Evolutionary conservation across 1,140 invertebrate species (phyloP), one percentile per base, ranked within the genome.

Genomic region (Maconellicoccus hirsutus): DNA sequence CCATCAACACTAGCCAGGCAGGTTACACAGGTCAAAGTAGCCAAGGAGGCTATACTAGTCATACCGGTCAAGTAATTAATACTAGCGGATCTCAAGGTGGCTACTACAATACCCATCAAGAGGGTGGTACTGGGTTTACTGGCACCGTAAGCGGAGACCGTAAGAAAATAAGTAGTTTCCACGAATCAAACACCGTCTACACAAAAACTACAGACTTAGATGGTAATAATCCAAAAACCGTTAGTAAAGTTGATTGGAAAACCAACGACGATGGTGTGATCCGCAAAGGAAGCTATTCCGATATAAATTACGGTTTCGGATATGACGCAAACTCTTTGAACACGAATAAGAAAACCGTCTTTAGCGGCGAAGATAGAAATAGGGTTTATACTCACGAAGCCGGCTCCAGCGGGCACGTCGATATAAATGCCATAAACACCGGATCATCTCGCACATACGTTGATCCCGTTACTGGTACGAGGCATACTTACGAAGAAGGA

Each of bases 211-310:
- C 75, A 22, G 74, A 75, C 7, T 77, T 75, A 74, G 75, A 73
- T 70, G 70, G 27, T 21, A 1, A 71, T 72, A 10, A 70, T 69
- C 74, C 74, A 0, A 73, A 73, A 10, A 76, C 75, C 21, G 70
- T 70, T 33, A 39, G 70, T 1, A 19, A 29, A 8, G 42, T 73
- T 16, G 71, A 69, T 1, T 77, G 75, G 75, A 74, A 71, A 14
- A 73, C 73, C 12, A 75, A 77, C 63, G 71, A 76, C 33, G 70
- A 77, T 63, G 76, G 76, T 23, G 25, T 72, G 14, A 59, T 77
- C n/a, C 39, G 72, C 14, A 76, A 74, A 71, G 76, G 76, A 14
- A 74, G 73, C 27, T 70, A 22, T 10, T 14, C 42, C 1, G 29
- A 12, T 4, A 59, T 72, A 4, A 22, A 26, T 23, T 4, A 10